Percentiles rank a stretch among this genome's conserved stretches.
phyloP scores from a whole-genome alignment of 2,888 invertebrate species.

The Drosophila macrospina region DNA sequence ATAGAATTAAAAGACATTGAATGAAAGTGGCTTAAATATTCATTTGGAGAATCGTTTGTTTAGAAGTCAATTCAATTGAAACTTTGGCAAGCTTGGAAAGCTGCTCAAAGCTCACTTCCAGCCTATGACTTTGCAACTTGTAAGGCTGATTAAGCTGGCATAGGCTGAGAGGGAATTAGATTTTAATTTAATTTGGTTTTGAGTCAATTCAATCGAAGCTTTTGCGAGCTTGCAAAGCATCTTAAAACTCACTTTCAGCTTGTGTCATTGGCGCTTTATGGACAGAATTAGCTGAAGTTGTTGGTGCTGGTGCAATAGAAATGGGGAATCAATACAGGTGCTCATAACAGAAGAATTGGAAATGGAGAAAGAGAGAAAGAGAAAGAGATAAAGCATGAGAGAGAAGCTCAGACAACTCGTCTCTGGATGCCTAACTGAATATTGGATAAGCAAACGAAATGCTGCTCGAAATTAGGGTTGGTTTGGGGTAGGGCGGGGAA shows the following conservation, averaged over 20 bases:
- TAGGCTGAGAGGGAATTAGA: no score
- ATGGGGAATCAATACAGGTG: conserved; percentile 42
- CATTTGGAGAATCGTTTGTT: background rate
- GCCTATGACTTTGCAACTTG: no score
- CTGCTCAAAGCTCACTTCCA: conserved; percentile 2
- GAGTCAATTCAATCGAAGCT: background rate
- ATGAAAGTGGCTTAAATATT: background rate
- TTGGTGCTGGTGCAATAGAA: conserved; percentile 42
- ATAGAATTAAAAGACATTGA: background rate
- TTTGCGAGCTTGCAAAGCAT: no score
- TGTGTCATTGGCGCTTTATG: conserved; percentile 14
- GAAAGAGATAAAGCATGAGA: conserved; percentile 9
- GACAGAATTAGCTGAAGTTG: conserved; percentile 8
- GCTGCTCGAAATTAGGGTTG: conserved; percentile 16
- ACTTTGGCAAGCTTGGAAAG: no score
- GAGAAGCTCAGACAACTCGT: background rate
- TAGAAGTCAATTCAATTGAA: background rate
- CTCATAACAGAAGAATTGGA: conserved; percentile 21
- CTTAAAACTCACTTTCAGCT: conserved; percentile 21
- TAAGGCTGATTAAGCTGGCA: no score
- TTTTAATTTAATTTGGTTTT: no score
- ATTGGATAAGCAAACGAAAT: conserved; percentile 2
- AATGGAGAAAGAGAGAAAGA: conserved; percentile 13
- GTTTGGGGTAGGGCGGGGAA: background rate
- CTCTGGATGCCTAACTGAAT: background rate